A percentile compares a stretch with the other conserved stretches of the same genome.
Evolutionary conservation across 1,140 invertebrate genomes (phyloP).

Genomic region (Drosophila obscura): DNA sequence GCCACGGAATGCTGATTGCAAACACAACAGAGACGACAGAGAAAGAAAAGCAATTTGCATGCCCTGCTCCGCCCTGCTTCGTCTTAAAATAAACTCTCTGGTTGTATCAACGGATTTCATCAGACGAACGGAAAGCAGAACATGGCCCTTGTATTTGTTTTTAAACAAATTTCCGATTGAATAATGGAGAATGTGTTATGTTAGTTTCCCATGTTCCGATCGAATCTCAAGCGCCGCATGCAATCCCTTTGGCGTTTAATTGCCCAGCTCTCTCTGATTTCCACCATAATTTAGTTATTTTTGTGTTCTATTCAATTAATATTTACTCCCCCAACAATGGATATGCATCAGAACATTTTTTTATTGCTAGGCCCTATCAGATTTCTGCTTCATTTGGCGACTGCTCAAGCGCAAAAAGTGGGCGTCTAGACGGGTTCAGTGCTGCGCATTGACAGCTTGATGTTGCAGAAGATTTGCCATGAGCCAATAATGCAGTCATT

Average conservation of each 20-base stretch:
- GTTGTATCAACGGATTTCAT: conserved; percentile 50
- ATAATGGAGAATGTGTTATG: neutral
- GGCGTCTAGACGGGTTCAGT: conserved; percentile 31
- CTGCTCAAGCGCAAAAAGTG: conserved; percentile 50
- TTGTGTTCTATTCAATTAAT: conserved; percentile 21
- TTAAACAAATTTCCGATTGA: conserved; percentile 53
- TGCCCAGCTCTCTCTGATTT: conserved; percentile 17
- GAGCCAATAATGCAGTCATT: conserved; percentile 39
- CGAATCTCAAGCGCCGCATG: conserved; percentile 24
- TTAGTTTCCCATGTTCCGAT: conserved; percentile 34
- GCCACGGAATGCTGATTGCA: conserved; percentile 22
- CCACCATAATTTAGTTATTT: conserved; percentile 6
- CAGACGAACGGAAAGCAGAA: conserved; percentile 49
- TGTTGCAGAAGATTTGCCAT: conserved; percentile 49
- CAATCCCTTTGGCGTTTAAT: conserved; percentile 29
- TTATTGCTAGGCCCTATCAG: conserved; percentile 1
- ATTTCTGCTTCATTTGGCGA: conserved; percentile 30
- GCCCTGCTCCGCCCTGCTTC: conserved; percentile 7
- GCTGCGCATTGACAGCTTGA: conserved; percentile 39
- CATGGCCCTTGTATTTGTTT: conserved; percentile 41
- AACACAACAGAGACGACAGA: conserved; percentile 13
- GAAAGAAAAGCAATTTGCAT: conserved; percentile 35
- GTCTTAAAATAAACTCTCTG: conserved; percentile 44
- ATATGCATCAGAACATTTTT: neutral
- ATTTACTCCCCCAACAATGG: neutral